Base-by-base conservation (phyloP, 2,113 vertebrate species). In the Scopus umbretta region DNA sequence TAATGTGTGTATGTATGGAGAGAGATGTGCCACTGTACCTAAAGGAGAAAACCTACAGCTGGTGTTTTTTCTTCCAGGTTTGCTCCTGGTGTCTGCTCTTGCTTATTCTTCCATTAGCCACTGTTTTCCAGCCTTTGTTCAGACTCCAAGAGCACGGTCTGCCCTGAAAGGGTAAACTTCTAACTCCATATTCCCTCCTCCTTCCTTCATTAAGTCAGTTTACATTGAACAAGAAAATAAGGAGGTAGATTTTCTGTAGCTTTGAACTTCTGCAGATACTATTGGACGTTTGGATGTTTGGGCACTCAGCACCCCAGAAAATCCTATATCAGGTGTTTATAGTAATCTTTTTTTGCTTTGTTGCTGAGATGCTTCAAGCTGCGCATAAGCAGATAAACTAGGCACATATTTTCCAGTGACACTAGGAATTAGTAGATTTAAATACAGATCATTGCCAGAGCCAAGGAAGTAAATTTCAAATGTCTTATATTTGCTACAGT, bases 351-450 rank as follows among this genome's bases (percentile, higher is more conserved):
- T 87, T 10, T 49, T 72, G 78, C 62, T 94, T 90, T 84, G 70
- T 74, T 91, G 53, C 86, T 61, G 56, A 94, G 73, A 43, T 71
- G 7, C 72, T 85, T 74, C 82, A 90, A 89, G 71, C 56, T 94
- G 65, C 52, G 73, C 5, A 2, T 89, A 89, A 91, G 76, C 65
- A 92, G 89, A 85, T 84, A 92, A 94, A 92, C n/a, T 25, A 38
- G 49, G 22, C 78, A 29, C 58, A 13, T 88, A 58, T 91, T 91
- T 91, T 94, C 40, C 87, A 71, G 78, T 73, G 42, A 68, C 66
- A 58, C 50, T 80, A 87, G 63, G 53, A 94, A 88, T 95, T 90
- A 95, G 34, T 70, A 86, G 80, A 88, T 97, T 87, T 91, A 87
- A 94, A 87, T 90, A n/a, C 45, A 89, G 66, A 91, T 58, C 34